Evolutionary conservation across 2,113 vertebrate genomes (phyloP), one percentile per base, ranked within the genome.

Genomic region (Heliornis fulica): DNA sequence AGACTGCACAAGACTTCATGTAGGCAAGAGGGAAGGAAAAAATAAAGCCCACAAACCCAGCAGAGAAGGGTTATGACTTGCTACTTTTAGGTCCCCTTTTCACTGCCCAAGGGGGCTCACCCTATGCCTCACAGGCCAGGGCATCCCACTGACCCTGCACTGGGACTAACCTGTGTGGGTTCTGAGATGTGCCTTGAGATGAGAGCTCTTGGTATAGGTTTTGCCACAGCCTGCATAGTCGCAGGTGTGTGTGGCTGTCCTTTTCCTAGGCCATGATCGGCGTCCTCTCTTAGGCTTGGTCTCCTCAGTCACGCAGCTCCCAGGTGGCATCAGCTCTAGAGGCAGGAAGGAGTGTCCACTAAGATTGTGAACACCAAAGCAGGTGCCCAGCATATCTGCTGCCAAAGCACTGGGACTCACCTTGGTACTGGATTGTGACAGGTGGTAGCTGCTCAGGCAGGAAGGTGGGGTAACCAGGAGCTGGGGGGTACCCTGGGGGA

Each of bases 151-250:
- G 13, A 70, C 2, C 3, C 10, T 3, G 1, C 3, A 0, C 7
- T 1, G 8, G 43, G 32, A 74, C 97, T 87, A 97, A 99, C 99
- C 99, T 99, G 99, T 99, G 98, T 99, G 99, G 20, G 99, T 99
- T 93, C 99, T 98, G 94, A 99, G 98, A 85, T 99, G 99, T 0
- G 99, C 99, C 97, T 99, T 99, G 91, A 99, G 99, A 96, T 99
- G 99, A 46, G 99, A 99, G 96, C 99, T 99, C 97, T 99, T 99
- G 23, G 99, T 99, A 96, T 99, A 99, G 2, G 99, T 99, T 97
- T 99, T 99, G 48, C 99, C 99, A 4, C 99, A 99, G 93, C 99
- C 99, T 0, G 98, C 98, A 1, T 99, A 99, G 96, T 99, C 99
- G 4, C 99, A 99, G 5, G 98, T 99, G 97, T 99, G 99, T 1